Evolutionary conservation across 2,113 vertebrate species (phyloP).

Genomic region (Xenopus tropicalis): DNA sequence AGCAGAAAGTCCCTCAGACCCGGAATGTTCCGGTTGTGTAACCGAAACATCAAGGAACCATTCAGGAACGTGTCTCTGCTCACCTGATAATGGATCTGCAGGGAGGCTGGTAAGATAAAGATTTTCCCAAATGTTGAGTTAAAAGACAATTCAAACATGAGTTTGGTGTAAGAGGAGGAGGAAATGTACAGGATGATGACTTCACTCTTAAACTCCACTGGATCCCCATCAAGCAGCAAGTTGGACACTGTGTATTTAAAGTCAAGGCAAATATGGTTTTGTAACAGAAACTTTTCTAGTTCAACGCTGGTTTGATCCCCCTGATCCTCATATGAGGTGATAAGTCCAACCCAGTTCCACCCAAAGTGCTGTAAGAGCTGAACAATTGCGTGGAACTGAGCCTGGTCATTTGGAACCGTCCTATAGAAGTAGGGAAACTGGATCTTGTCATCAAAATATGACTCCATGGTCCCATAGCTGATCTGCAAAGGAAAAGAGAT

Average conservation of each 20-base stretch:
- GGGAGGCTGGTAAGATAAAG: not conserved
- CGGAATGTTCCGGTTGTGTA: not conserved
- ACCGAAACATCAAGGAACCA: not conserved
- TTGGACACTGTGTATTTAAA: not conserved
- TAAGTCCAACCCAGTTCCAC: conserved; percentile 20
- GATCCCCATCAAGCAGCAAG: too few species aligned
- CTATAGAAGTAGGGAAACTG: conserved; percentile 12
- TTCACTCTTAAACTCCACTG: too few species aligned
- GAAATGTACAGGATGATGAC: not conserved
- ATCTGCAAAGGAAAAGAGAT: not conserved
- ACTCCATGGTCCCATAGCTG: conserved; percentile 16
- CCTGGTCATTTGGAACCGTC: not conserved
- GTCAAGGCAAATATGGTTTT: not conserved
- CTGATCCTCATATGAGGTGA: conserved; percentile 1
- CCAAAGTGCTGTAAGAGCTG: conserved; percentile 10
- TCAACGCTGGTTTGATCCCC: not conserved
- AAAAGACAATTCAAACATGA: not conserved
- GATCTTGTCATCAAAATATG: not conserved
- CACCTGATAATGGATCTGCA: not conserved
- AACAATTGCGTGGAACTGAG: not conserved
- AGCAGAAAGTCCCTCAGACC: not conserved
- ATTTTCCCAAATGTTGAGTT: not conserved
- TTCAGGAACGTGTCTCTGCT: not conserved
- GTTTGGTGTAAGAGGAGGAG: not conserved
- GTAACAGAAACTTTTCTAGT: not conserved